Conservation (phyloP, 2,113 vertebrate species). For the Pyxicephalus adspersus region DNA sequence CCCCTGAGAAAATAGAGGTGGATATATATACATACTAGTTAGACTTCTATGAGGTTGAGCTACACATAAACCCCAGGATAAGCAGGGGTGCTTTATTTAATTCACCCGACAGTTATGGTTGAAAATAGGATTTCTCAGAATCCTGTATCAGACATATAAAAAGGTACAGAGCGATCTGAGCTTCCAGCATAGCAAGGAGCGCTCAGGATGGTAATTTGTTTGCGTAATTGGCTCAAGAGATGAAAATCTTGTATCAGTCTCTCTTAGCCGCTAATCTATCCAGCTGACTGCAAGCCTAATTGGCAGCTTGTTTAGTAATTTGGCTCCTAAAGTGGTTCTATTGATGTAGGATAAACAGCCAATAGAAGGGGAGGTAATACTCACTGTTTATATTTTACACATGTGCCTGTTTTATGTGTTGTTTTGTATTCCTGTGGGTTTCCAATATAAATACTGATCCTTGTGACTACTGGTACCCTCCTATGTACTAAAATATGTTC, state of each 20-base stretch:
- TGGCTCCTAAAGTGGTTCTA: conserved; percentile 82
- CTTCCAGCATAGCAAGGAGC: conserved; percentile 70
- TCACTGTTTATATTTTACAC: conserved; percentile 67
- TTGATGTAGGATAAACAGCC: conserved; percentile 84
- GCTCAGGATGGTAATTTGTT: conserved; percentile 75
- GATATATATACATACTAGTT: too few species aligned
- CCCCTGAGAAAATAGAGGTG: too few species aligned
- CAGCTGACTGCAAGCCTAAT: conserved; percentile 85
- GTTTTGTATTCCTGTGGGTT: too few species aligned
- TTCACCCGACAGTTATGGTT: not conserved
- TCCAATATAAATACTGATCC: too few species aligned
- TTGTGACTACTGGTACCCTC: too few species aligned
- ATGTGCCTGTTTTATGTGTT: conserved; percentile 1
- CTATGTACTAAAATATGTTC: too few species aligned
- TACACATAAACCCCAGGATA: too few species aligned
- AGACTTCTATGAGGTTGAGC: too few species aligned
- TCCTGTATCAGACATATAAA: conserved; percentile 6
- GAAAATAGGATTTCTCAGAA: not conserved
- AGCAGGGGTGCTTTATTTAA: not conserved
- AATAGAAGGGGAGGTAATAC: conserved; percentile 73
- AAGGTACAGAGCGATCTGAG: conserved; percentile 21
- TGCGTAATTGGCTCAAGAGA: conserved; percentile 81
- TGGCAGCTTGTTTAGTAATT: conserved; percentile 87
- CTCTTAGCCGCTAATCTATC: conserved; percentile 80
- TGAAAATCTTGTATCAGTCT: conserved; percentile 81